Conservation (phyloP, 2,888 invertebrate genomes). For the Acanthosepion esculentum region DNA sequence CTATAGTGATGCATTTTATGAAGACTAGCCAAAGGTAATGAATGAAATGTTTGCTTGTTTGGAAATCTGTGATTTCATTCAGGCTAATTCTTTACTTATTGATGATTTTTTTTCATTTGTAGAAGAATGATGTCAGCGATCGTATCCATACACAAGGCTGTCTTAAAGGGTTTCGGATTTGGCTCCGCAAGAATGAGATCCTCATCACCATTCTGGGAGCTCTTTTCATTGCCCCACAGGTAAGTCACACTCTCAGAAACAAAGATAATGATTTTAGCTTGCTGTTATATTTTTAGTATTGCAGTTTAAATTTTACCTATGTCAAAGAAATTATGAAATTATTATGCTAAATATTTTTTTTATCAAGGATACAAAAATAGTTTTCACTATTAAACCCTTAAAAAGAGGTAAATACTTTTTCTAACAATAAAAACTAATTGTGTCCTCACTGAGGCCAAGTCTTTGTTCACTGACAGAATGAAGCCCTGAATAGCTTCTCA, state of each 20-base stretch:
- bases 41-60: neutral
- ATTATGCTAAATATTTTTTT: too few relatives aligned
- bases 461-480: too few relatives aligned
- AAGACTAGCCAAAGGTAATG: neutral
- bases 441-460: too few relatives aligned
- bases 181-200: slow-evolving; percentile 67
- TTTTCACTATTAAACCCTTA: too few relatives aligned
- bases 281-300: too few relatives aligned
- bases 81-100: neutral
- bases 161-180: slow-evolving; percentile 68
- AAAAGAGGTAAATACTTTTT: too few relatives aligned
- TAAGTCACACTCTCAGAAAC: neutral
- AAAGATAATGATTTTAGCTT: too few relatives aligned
- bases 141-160: slow-evolving; percentile 70
- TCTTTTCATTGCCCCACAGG: slow-evolving; percentile 46
- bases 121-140: slow-evolving; percentile 59
- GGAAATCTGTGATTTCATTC: neutral
- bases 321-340: too few relatives aligned
- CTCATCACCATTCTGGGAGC: slow-evolving; percentile 55
- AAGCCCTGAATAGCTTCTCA: too few relatives aligned
- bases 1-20: neutral
- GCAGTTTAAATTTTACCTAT: too few relatives aligned
- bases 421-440: too few relatives aligned
- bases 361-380: too few relatives aligned
- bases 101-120: neutral